These are phyloP conservation scores for Vireo altiloquus DNA, from an alignment of 2,113 vertebrate genomes.

Conservation along the genomic window DNA sequence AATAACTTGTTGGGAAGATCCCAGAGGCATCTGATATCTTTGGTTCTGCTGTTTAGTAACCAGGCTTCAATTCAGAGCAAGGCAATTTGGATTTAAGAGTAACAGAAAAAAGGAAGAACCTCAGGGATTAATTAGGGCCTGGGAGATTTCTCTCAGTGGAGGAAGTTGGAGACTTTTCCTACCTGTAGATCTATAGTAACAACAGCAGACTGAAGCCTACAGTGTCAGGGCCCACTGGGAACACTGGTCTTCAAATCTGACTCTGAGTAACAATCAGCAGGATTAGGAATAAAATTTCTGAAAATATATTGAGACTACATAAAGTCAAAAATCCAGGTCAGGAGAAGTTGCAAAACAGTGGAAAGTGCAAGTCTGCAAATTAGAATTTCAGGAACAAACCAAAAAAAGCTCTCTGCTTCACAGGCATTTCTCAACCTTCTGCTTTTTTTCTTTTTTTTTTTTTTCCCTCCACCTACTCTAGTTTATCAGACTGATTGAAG, in stretches of 20 bases:
- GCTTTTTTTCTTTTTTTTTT: not conserved
- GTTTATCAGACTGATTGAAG: not conserved
- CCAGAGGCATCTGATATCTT: not conserved
- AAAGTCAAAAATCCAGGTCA: conserved; percentile 21
- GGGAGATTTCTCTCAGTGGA: not conserved
- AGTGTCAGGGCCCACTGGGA: not conserved
- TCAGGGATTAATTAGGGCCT: not conserved
- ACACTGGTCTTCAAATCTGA: not conserved
- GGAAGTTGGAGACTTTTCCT: not conserved
- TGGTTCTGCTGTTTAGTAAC: not conserved
- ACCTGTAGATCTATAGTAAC: not conserved
- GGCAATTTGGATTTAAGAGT: not conserved
- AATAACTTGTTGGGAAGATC: not conserved
- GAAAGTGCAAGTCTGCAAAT: conserved; percentile 41
- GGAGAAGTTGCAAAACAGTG: conserved; percentile 37
- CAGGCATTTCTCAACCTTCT: conserved; percentile 31
- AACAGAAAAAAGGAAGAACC: not conserved
- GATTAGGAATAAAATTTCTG: not conserved
- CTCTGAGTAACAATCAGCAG: not conserved
- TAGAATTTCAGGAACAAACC: conserved; percentile 55
- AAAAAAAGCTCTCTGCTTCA: conserved; percentile 39
- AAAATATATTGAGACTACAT: not conserved
- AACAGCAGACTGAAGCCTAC: not conserved
- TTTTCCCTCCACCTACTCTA: not conserved
- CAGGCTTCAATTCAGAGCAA: not conserved